Conservation (phyloP, 2,113 vertebrate genomes). For the Glareola pratincola region DNA sequence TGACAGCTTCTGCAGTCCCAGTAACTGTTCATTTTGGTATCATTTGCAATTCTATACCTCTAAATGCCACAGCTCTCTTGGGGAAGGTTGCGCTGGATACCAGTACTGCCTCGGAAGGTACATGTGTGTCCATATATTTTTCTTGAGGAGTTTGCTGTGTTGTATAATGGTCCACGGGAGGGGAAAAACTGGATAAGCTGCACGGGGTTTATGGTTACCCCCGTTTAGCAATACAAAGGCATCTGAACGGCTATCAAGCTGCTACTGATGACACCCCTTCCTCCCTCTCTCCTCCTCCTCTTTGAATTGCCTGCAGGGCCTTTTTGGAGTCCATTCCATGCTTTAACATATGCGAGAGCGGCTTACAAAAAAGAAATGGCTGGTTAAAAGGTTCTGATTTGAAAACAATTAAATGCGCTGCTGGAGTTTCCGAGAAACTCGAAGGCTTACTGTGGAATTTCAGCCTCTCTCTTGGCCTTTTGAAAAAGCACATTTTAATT, state of each 20-base stretch:
- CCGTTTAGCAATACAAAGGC: constrained; percentile 3
- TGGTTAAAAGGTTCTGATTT: constrained; percentile 26
- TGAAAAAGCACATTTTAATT: constrained; percentile 25
- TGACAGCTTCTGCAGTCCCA: constrained; percentile 54
- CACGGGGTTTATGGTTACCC: not conserved
- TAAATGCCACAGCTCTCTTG: constrained; percentile 75
- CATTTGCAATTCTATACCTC: constrained; percentile 49
- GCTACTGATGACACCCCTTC: constrained; percentile 11
- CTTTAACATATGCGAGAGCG: not conserved
- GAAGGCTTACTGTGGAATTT: constrained; percentile 37
- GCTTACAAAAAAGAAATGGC: constrained; percentile 6
- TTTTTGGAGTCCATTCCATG: constrained; percentile 2
- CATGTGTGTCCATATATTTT: not conserved
- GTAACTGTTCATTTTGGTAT: constrained; percentile 37
- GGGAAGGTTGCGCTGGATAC: constrained; percentile 69
- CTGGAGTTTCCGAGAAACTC: constrained; percentile 38
- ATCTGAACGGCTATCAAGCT: not conserved
- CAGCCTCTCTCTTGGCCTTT: not conserved
- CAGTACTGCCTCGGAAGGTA: constrained; percentile 72
- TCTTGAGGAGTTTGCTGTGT: not conserved
- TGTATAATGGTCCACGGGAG: not conserved
- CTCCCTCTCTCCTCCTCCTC: not conserved
- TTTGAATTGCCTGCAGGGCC: constrained; percentile 31
- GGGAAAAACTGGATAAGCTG: not conserved
- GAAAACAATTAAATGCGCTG: constrained; percentile 30